phyloP scores from a whole-genome alignment of 35 echinoderm and acorn worm genomes.

The Apostichopus californicus region DNA sequence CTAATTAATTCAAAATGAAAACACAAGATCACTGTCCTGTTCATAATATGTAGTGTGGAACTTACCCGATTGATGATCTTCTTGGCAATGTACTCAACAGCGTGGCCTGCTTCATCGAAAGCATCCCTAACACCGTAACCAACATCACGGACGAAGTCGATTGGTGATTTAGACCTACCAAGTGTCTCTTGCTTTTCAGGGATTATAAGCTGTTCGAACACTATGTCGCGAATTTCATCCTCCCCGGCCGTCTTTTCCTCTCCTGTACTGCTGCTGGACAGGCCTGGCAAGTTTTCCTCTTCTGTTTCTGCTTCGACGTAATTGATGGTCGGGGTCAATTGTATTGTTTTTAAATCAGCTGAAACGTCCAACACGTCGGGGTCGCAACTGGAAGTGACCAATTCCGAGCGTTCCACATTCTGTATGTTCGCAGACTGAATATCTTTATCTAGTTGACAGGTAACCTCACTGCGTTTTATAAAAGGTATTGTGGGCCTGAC shows the following conservation, averaged over 20 bases:
- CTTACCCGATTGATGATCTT: neutral
- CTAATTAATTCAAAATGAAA: too few species aligned
- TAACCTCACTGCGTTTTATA: too few species aligned
- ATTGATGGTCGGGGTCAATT: too few species aligned
- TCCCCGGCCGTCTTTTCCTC: neutral
- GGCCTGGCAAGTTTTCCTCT: neutral
- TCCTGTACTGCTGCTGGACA: too few species aligned
- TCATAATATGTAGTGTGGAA: neutral
- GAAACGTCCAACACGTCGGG: too few species aligned
- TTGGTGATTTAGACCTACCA: neutral
- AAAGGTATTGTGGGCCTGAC: too few species aligned
- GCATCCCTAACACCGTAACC: neutral
- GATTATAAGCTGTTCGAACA: neutral
- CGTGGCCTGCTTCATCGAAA: neutral
- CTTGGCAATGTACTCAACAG: neutral
- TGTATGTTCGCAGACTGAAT: too few species aligned
- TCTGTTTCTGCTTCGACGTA: neutral
- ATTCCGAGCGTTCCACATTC: too few species aligned
- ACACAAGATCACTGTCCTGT: too few species aligned
- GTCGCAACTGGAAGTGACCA: too few species aligned
- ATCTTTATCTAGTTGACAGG: too few species aligned
- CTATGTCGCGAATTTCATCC: neutral
- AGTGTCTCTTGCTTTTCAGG: neutral
- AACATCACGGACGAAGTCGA: neutral
- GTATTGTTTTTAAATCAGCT: too few species aligned